Evolutionary conservation across 2,797 vertebrate species (phyloP).

Genomic region (Microchirus variegatus): DNA sequence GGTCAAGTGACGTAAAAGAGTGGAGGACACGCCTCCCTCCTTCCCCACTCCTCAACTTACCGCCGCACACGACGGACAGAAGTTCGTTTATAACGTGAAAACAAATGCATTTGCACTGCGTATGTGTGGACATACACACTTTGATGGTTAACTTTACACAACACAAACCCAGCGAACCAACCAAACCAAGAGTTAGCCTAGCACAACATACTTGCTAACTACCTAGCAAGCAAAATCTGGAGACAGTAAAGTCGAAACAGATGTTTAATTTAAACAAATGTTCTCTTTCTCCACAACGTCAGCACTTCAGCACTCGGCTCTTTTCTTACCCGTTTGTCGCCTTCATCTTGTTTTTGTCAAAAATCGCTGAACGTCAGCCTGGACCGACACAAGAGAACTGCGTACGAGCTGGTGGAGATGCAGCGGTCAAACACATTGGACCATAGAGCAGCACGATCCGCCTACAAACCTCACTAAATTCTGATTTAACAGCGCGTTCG

Average conservation of each 20-base stretch:
- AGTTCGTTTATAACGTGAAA: too few relatives aligned
- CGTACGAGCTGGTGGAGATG: slow-evolving; percentile 41
- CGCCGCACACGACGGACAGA: neutral
- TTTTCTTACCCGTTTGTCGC: slow-evolving; percentile 54
- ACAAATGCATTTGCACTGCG: too few relatives aligned
- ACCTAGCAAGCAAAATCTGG: slow-evolving; percentile 16
- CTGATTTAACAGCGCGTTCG: too few relatives aligned
- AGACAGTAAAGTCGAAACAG: neutral
- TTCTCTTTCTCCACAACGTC: neutral
- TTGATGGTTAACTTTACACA: neutral
- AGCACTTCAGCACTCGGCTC: neutral
- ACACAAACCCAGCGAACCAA: neutral
- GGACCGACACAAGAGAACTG: slow-evolving; percentile 72
- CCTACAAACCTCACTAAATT: neutral
- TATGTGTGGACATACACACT: neutral
- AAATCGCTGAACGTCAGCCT: slow-evolving; percentile 61
- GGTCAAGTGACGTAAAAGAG: neutral
- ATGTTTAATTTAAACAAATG: too few relatives aligned
- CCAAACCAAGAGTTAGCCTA: slow-evolving; percentile 20
- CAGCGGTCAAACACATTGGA: slow-evolving; percentile 69
- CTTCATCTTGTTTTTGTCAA: slow-evolving; percentile 35
- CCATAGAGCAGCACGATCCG: slow-evolving; percentile 40
- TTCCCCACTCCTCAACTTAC: neutral
- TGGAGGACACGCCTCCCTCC: neutral
- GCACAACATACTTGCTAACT: neutral